These are phyloP conservation scores for Dasyprocta punctata DNA, from an alignment of 2,113 vertebrate genomes.

Conservation along the genomic window DNA sequence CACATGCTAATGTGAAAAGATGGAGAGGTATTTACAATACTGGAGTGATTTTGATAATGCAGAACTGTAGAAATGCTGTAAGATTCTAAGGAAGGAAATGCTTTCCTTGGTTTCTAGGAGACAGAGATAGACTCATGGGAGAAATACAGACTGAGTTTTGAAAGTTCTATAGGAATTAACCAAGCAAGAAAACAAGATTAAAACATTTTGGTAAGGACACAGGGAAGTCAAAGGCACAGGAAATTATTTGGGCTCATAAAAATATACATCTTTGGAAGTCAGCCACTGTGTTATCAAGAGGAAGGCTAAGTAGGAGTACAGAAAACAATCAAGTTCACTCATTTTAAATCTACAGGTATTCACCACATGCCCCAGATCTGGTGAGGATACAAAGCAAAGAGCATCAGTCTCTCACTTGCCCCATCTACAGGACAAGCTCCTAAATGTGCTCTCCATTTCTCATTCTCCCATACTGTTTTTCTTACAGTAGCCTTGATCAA, in stretches of 20 bases:
- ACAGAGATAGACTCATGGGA: background rate
- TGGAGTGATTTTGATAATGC: accelerated
- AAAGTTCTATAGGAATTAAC: background rate
- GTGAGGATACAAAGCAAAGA: background rate
- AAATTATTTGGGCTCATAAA: background rate
- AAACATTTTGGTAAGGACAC: background rate
- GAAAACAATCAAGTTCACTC: background rate
- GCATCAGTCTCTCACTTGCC: background rate
- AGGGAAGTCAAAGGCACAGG: background rate
- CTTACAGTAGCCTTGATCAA: background rate
- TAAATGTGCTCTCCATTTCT: background rate
- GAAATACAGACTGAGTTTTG: background rate
- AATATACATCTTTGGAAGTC: background rate
- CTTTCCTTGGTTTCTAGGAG: background rate
- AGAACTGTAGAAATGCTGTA: background rate
- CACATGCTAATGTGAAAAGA: too few species aligned
- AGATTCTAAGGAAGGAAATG: background rate
- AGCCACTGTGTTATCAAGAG: background rate
- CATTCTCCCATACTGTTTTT: background rate
- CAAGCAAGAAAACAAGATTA: background rate
- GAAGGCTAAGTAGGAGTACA: background rate
- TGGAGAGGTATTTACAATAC: accelerated
- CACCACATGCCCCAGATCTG: too few species aligned
- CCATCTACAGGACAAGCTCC: background rate
- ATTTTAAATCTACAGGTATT: background rate